Evolutionary conservation across 2,888 invertebrate species (phyloP).

Genomic region (Hirtodrosophila confusa): DNA sequence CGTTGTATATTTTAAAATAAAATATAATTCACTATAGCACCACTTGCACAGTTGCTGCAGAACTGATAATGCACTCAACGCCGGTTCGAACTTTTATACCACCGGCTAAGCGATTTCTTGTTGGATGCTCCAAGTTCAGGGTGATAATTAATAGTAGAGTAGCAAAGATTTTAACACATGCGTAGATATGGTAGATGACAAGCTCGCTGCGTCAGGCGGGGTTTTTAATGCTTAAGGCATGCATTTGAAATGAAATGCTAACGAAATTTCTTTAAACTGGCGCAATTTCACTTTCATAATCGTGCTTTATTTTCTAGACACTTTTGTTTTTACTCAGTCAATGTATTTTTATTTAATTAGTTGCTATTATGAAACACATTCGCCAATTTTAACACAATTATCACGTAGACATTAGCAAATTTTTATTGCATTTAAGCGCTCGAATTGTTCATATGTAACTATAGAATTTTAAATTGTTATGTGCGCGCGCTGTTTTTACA

Average conservation of each 20-base stretch:
- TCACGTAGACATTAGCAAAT: constrained; percentile 3
- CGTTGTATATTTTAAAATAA: background rate
- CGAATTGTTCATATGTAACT: background rate
- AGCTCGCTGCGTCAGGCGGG: constrained; percentile 11
- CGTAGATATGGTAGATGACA: constrained; percentile 44
- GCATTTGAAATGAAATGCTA: constrained; percentile 64
- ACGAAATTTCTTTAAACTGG: constrained; percentile 71
- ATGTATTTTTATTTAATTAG: constrained; percentile 29
- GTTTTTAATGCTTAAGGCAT: constrained; percentile 65
- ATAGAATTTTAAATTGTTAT: constrained; percentile 26
- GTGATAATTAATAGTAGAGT: constrained; percentile 66
- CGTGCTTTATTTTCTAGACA: constrained; percentile 60
- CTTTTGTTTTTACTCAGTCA: constrained; percentile 42
- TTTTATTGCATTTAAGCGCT: background rate
- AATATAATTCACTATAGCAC: constrained; percentile 29
- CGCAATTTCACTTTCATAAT: constrained; percentile 76
- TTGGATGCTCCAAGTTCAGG: constrained; percentile 58
- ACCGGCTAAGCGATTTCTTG: constrained; percentile 23
- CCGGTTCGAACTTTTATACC: constrained; percentile 57
- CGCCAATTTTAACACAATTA: constrained; percentile 46
- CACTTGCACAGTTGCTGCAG: constrained; percentile 60
- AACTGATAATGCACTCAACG: constrained; percentile 67
- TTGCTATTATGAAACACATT: constrained; percentile 54
- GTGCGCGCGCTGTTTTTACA: constrained; percentile 11
- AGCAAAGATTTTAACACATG: constrained; percentile 69